These are phyloP conservation scores for Fragum sueziense DNA, from an alignment of 2,888 invertebrate species.

Conservation along the genomic window DNA sequence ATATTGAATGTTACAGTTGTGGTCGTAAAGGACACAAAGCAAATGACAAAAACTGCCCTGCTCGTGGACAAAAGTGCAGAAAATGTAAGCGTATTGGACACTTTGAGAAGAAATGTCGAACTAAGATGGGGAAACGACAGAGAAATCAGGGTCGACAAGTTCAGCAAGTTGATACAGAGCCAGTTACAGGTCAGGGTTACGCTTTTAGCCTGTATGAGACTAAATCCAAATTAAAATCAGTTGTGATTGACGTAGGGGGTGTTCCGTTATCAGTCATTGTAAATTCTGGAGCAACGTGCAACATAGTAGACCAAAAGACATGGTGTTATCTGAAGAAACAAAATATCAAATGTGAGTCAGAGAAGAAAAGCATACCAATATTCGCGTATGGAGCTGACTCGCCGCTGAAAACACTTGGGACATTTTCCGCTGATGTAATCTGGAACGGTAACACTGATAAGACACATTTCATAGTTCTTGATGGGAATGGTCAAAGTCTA, in stretches of 20 bases:
- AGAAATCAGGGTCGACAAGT: neutral
- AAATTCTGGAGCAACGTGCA: neutral
- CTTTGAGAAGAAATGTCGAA: slow-evolving; percentile 11
- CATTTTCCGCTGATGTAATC: slow-evolving; percentile 13
- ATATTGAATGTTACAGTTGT: slow-evolving; percentile 1
- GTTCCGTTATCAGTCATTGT: slow-evolving; percentile 4
- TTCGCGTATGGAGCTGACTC: slow-evolving; percentile 39
- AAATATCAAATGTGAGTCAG: neutral
- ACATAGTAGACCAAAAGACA: slow-evolving; percentile 12
- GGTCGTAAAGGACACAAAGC: neutral
- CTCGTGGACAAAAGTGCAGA: slow-evolving; percentile 1
- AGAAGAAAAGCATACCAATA: neutral
- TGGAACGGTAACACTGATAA: neutral
- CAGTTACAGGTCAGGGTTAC: neutral
- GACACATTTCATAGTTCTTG: slow-evolving; percentile 30
- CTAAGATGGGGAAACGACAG: neutral
- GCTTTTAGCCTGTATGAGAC: neutral
- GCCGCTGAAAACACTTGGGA: slow-evolving; percentile 27
- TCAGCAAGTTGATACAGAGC: neutral
- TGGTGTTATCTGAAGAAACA: neutral
- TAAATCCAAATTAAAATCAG: neutral
- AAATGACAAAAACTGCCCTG: slow-evolving; percentile 11
- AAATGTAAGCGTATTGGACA: slow-evolving; percentile 14
- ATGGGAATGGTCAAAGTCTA: slow-evolving; percentile 31
- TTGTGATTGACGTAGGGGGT: neutral